Base-by-base conservation (phyloP, 2,797 vertebrate species). In the Malacoctenus gilli region DNA sequence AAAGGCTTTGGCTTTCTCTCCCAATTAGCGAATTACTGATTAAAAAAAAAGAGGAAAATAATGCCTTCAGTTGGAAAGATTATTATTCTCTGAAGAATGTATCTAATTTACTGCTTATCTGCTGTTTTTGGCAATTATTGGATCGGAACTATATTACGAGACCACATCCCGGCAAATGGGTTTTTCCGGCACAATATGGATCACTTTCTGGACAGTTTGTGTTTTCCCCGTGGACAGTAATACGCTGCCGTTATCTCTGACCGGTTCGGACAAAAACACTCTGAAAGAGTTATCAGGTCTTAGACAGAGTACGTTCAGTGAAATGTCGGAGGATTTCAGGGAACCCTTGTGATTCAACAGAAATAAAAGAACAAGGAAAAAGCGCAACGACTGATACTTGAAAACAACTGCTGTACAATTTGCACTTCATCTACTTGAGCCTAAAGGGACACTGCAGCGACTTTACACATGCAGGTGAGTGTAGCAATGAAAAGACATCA, bases 21-120 rank as follows among this genome's bases (percentile, higher is more conserved):
- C 19, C 15, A 32, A 12, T 13, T 23, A 8, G 15, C 25, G 3
- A 46, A 47, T 35, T 18, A 9, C 30, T 11, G 43, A 37, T n/a
- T n/a, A n/a, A n/a, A n/a, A n/a, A n/a, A n/a, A n/a, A n/a, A n/a
- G n/a, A n/a, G 10, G 10, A 53, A 44, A 48, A 21, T n/a, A 8
- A 8, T 21, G 13, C 16, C 15, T 20, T 2, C 9, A 21, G 25
- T 30, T 16, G 3, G 20, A 47, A 20, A 12, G 31, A 51, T 42
- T 14, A 23, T 48, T 13, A 39, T 14, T 31, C 19, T 40, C 8
- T 2, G 31, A 5, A 4, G 28, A 18, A 10, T 36, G 20, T 15
- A 8, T 47, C 21, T 31, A 14, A 54, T 40, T 32, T 38, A 41
- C n/a, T 30, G 13, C 35, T 28, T 58, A 47, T 63, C 16, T 39